Percentiles rank a stretch among this genome's conserved stretches.
phyloP scores from a whole-genome alignment of 2,888 invertebrate genomes.

The Catonia carolina region DNA sequence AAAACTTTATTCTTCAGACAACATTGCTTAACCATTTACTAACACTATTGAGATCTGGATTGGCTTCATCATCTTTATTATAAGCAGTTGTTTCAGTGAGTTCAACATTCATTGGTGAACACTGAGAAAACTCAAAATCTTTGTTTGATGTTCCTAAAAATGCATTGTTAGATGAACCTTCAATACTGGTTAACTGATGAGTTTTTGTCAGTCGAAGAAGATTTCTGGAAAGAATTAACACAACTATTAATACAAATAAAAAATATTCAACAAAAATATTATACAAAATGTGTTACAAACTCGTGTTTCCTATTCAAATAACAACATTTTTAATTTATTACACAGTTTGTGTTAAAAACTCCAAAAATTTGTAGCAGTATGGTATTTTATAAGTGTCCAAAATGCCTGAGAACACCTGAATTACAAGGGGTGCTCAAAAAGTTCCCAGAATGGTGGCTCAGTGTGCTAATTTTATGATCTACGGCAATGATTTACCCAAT shows the following conservation, averaged over 20 bases:
- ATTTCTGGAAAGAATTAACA: conserved; percentile 62
- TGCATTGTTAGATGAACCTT: conserved; percentile 53
- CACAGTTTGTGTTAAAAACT: too few relatives aligned
- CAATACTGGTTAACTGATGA: conserved; percentile 70
- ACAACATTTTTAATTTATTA: too few relatives aligned
- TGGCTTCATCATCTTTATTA: conserved; percentile 24
- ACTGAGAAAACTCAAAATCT: conserved; percentile 69
- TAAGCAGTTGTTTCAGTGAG: conserved; percentile 29
- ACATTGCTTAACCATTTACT: conserved; percentile 24
- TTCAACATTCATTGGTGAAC: conserved; percentile 38
- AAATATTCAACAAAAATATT: background rate
- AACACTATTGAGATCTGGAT: conserved; percentile 22
- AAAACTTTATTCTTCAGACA: too few relatives aligned
- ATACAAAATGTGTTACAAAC: background rate
- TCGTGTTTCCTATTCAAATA: background rate
- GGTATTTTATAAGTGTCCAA: too few relatives aligned
- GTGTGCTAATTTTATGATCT: too few relatives aligned
- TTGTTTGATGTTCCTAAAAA: conserved; percentile 69
- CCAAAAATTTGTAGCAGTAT: too few relatives aligned
- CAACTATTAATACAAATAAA: background rate
- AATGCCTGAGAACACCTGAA: too few relatives aligned
- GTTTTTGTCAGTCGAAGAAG: conserved; percentile 78
- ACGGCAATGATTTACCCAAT: too few relatives aligned
- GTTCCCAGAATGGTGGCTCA: too few relatives aligned
- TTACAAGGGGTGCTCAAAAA: too few relatives aligned